These are phyloP conservation scores for Neodontobutis hainanensis DNA, from an alignment of 2,113 vertebrate species.

Conservation along the genomic window DNA sequence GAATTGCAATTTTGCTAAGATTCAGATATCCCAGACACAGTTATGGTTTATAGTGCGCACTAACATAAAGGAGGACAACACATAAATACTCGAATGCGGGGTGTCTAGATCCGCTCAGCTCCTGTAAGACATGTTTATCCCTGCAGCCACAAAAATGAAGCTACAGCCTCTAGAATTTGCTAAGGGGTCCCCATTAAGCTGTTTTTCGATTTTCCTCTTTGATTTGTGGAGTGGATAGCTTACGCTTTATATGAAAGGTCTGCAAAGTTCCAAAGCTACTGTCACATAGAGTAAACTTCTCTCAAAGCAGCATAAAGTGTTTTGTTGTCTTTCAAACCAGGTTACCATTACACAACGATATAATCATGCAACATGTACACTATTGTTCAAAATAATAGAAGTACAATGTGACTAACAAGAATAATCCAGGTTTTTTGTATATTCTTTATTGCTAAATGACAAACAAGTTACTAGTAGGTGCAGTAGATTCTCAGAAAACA, in stretches of 20 bases:
- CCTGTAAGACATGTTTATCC: slow-evolving; percentile 1
- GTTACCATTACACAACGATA: too few relatives aligned
- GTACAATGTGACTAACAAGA: too few relatives aligned
- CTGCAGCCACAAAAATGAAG: slow-evolving; percentile 7
- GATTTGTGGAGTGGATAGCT: slow-evolving; percentile 9
- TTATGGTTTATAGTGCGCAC: neutral
- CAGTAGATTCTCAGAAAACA: too few relatives aligned
- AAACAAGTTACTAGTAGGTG: too few relatives aligned
- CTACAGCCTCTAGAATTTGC: neutral
- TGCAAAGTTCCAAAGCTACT: slow-evolving; percentile 3
- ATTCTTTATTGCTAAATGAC: too few relatives aligned
- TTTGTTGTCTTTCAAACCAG: neutral
- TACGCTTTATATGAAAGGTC: slow-evolving; percentile 3
- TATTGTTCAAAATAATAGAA: too few relatives aligned
- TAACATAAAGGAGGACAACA: neutral
- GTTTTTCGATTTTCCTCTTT: slow-evolving; percentile 11
- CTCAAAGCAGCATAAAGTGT: neutral
- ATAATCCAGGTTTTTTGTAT: too few relatives aligned
- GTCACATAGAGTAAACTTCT: neutral
- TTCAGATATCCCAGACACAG: neutral
- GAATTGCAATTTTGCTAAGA: neutral
- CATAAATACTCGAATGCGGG: neutral
- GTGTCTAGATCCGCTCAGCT: neutral
- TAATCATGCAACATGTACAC: too few relatives aligned
- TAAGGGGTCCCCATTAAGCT: slow-evolving; percentile 6